Evolutionary conservation across 2,797 vertebrate genomes (phyloP).

Genomic region (Lates japonicus): DNA sequence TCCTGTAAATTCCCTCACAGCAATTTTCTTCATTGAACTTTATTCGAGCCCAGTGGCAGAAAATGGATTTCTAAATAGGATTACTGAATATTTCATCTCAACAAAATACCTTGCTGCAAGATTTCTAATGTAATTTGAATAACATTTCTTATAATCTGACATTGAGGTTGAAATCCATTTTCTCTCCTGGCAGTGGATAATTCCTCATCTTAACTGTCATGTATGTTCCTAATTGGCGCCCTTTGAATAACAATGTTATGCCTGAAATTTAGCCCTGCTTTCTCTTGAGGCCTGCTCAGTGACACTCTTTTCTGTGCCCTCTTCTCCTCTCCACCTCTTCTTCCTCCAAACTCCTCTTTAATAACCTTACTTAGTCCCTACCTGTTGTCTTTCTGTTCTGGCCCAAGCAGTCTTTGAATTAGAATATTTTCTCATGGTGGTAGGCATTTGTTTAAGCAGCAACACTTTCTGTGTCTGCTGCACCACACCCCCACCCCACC

Average conservation of each 20-base stretch:
- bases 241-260: conserved; percentile 82
- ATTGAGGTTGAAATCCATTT: conserved; percentile 79
- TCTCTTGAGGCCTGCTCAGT: conserved; percentile 84
- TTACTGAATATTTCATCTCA: conserved; percentile 46
- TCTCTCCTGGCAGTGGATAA: conserved; percentile 78
- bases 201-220: conserved; percentile 80
- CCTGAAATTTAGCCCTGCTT: conserved; percentile 86
- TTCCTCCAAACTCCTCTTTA: conserved; percentile 89
- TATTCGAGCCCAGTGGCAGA: conserved; percentile 82
- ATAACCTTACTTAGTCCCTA: conserved; percentile 99
- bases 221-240: conserved; percentile 84
- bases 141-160: conserved; percentile 1
- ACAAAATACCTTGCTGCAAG: conserved; percentile 17
- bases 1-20: conserved; percentile 75
- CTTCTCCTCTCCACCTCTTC: conserved; percentile 83
- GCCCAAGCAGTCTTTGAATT: conserved; percentile 99
- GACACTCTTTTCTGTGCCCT: conserved; percentile 88
- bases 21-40: conserved; percentile 61
- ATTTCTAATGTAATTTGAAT: conserved; percentile 34
- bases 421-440: conserved; percentile 99
- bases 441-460: conserved; percentile 99
- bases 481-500: conserved; percentile 79
- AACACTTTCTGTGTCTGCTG: conserved; percentile 94
- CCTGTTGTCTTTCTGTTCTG: conserved; percentile 99
- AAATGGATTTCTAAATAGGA: conserved; percentile 81